Evolutionary conservation across 2,888 invertebrate species (phyloP), one percentile per base, ranked within the genome.

Genomic region (Tholera decimalis): DNA sequence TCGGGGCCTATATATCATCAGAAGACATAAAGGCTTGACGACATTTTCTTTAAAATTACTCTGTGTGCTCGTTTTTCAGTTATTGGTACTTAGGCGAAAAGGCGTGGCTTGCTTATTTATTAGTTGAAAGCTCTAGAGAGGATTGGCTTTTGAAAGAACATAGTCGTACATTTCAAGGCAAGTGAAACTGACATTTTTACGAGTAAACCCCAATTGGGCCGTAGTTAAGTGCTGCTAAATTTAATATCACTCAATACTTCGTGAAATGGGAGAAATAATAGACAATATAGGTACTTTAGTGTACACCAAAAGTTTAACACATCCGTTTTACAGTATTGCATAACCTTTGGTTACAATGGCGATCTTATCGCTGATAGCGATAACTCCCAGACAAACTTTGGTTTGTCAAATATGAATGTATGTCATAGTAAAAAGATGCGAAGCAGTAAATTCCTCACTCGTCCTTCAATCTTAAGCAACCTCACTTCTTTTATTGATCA

Each of bases 41-140:
- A 83, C 81, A 65, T 69, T 78, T 73, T 69, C 54, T 56, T 78
- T 50, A 61, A 70, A 73, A 50, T 62, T 41, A 46, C 55, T 54
- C 37, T 13, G 26, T 67, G 28, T 67, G 39, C 55, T 58, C 54
- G 59, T 67, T 65, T 73, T 64, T 57, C 43, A 53, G 37, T 51
- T 61, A 50, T 47, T 54, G 30, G 28, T 73, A 58, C 49, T 43
- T 37, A 37, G 13, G 35, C 1, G 9, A 37, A 20, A 13, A 49
- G 57, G 55, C 26, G 72, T 56, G 64, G 28, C n/a, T 37, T 15
- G 39, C n/a, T n/a, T n/a, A n/a, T n/a, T 51, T 43, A 39, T 58
- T 51, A 35, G 30, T 41, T 39, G n/a, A 75, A 54, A 59, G 49
- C 44, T 41, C 18, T 35, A n/a, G 8, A 55, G 20, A 15, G 54